Conservation (phyloP, 2,797 vertebrate species). For the Cygnus olor region DNA sequence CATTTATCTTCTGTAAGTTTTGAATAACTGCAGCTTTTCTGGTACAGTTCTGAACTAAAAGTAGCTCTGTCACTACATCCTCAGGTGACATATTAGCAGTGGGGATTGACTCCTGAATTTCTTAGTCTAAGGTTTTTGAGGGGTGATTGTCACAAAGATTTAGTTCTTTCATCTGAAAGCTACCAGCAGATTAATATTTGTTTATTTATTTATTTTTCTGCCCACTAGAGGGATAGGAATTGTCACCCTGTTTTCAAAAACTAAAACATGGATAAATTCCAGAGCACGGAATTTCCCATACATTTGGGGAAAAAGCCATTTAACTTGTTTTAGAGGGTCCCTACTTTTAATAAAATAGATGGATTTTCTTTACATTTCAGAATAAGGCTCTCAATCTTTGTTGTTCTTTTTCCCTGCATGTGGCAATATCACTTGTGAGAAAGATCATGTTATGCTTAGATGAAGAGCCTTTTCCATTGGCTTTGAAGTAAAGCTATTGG, state of each 20-base stretch:
- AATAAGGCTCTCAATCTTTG: not conserved
- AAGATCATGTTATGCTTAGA: not conserved
- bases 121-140: not conserved
- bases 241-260: not conserved
- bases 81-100: not conserved
- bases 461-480: not conserved
- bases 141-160: not conserved
- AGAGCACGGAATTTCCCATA: not conserved
- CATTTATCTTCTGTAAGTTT: not conserved
- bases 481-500: not conserved
- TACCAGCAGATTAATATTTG: not conserved
- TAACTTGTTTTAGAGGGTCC: not conserved
- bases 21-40: not conserved
- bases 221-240: not conserved
- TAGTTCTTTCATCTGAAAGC: not conserved
- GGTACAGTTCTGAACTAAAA: not conserved
- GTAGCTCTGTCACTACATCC: accelerated
- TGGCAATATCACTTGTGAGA: not conserved
- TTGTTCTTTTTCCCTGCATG: not conserved
- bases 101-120: not conserved
- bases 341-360: not conserved
- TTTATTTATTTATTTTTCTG: not conserved
- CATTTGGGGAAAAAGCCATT: not conserved
- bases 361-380: not conserved
- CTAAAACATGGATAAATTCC: not conserved